phyloP scores from a whole-genome alignment of 2,113 vertebrate genomes.

The Halcyon senegalensis region DNA sequence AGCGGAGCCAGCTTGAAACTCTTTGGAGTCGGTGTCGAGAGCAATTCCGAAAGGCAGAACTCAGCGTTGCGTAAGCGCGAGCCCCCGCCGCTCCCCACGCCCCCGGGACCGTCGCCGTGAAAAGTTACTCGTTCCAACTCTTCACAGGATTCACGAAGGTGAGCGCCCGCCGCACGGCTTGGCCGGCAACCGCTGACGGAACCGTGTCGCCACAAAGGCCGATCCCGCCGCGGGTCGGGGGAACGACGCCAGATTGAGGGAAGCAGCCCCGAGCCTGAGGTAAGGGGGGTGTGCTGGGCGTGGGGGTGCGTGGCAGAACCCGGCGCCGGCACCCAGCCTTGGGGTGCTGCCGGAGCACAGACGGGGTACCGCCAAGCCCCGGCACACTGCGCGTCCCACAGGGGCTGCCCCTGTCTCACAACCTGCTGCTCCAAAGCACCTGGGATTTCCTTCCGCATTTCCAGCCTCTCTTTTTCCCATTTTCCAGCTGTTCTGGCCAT shows the following conservation, averaged over 20 bases:
- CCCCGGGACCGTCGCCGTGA: neutral
- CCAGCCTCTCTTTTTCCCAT: neutral
- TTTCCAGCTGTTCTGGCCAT: neutral
- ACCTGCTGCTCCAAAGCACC: rapidly evolving
- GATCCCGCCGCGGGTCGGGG: neutral
- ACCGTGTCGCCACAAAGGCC: rapidly evolving
- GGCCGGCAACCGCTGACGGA: neutral
- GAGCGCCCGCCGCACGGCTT: rapidly evolving
- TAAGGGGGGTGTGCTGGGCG: neutral
- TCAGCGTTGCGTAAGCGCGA: rapidly evolving
- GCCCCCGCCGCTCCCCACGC: rapidly evolving
- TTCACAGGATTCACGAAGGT: neutral
- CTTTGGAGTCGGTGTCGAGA: neutral
- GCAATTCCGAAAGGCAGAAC: neutral
- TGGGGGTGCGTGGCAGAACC: neutral
- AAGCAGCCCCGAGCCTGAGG: neutral
- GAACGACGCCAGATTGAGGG: neutral
- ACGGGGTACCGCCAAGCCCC: rapidly evolving
- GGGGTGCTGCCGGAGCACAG: neutral
- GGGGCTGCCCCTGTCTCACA: neutral
- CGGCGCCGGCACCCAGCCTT: neutral
- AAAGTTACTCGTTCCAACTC: neutral
- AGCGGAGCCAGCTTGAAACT: neutral
- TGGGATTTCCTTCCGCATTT: rapidly evolving
- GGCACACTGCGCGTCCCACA: rapidly evolving